Evolutionary conservation across 2,113 vertebrate genomes (phyloP).

Genomic region (Propithecus coquereli): DNA sequence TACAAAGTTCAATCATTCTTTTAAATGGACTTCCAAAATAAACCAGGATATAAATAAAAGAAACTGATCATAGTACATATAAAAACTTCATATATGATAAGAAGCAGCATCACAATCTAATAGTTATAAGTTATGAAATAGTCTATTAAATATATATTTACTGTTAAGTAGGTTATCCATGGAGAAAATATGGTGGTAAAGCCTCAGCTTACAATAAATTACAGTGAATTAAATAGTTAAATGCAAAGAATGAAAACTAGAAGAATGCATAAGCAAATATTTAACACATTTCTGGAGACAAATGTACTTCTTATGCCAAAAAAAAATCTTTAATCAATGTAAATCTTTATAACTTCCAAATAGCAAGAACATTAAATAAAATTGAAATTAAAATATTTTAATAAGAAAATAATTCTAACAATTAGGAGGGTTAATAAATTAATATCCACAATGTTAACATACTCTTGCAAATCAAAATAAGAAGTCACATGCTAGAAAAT

Average conservation of each 20-base stretch:
- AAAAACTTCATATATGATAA: neutral
- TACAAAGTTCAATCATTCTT: neutral
- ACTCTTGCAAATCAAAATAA: neutral
- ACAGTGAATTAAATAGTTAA: neutral
- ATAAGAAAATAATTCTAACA: neutral
- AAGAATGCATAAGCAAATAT: neutral
- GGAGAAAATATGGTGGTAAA: neutral
- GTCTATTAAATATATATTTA: neutral
- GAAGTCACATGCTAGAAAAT: neutral
- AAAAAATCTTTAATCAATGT: neutral
- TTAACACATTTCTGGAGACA: neutral
- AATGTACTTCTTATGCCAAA: neutral
- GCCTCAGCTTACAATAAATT: neutral
- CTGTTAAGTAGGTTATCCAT: neutral
- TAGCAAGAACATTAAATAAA: neutral
- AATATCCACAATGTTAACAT: neutral
- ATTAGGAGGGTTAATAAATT: neutral
- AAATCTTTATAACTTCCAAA: neutral
- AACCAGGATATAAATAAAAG: neutral
- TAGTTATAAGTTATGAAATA: neutral
- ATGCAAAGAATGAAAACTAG: neutral
- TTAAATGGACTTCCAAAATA: neutral
- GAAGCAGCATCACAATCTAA: neutral
- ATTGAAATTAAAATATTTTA: slow-evolving; percentile 4
- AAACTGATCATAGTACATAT: neutral